Conservation (phyloP, 2,797 vertebrate species). For the Myoxocephalus aenaeus region DNA sequence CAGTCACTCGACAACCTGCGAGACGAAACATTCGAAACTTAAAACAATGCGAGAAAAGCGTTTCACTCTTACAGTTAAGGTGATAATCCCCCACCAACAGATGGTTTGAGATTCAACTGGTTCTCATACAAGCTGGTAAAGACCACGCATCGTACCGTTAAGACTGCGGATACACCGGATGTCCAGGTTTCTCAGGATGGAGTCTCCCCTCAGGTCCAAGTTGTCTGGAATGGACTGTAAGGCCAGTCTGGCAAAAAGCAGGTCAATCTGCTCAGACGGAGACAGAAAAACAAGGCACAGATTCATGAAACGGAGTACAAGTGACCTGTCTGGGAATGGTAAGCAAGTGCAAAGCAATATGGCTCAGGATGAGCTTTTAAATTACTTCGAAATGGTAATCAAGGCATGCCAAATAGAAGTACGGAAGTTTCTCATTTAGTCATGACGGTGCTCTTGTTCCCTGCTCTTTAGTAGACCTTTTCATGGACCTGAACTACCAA, state of each 20-base stretch:
- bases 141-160: constrained; percentile 86
- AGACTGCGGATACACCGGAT: constrained; percentile 97
- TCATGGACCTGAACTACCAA: too few species aligned
- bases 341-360: background rate
- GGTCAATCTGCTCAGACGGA: constrained; percentile 88
- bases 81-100: background rate
- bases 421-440: background rate
- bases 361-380: background rate
- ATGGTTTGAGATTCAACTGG: background rate
- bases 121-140: background rate
- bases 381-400: background rate
- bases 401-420: background rate
- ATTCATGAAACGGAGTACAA: constrained; percentile 1
- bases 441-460: background rate
- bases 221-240: constrained; percentile 95
- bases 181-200: constrained; percentile 92
- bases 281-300: background rate
- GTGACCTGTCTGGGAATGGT: background rate
- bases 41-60: background rate
- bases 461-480: background rate
- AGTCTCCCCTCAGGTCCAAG: constrained; percentile 95
- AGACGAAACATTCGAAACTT: background rate
- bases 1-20: constrained; percentile 96
- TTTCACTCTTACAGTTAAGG: background rate
- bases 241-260: constrained; percentile 95